Evolutionary conservation across 2,888 invertebrate species (phyloP).

Genomic region (Tubulanus polymorphus): DNA sequence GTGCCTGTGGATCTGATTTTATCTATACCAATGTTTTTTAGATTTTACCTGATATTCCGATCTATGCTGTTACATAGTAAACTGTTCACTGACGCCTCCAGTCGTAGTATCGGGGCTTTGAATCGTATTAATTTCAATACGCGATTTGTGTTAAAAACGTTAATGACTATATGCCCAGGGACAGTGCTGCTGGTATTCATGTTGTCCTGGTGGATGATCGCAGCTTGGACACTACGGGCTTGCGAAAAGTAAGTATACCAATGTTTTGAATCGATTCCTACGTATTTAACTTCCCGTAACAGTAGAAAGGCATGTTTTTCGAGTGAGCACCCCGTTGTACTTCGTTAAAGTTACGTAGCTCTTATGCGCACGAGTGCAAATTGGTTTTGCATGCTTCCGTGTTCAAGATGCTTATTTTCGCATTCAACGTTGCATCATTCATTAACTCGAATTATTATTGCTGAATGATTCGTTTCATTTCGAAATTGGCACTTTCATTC

Average conservation of each 20-base stretch:
- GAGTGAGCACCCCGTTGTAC: no score
- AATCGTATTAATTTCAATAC: constrained; percentile 68
- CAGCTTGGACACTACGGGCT: constrained; percentile 96
- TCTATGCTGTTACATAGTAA: constrained; percentile 99
- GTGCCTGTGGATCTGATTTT: constrained; percentile 77
- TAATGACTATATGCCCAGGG: constrained; percentile 99
- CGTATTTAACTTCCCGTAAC: no score
- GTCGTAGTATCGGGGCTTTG: constrained; percentile 68
- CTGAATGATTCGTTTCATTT: no score
- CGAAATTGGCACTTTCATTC: no score
- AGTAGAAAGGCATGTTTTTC: no score
- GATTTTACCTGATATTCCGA: constrained; percentile 97
- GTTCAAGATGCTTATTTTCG: no score
- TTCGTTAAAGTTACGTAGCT: no score
- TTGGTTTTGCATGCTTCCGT: no score
- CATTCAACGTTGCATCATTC: no score
- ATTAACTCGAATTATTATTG: no score
- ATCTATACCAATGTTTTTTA: constrained; percentile 98
- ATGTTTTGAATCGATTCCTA: no score
- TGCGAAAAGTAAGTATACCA: constrained; percentile 80
- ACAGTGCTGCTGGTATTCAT: constrained; percentile 97
- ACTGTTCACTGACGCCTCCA: constrained; percentile 98
- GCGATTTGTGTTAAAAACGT: constrained; percentile 88
- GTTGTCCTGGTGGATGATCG: constrained; percentile 99
- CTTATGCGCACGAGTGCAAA: no score